Percentiles rank a stretch among this genome's conserved stretches.
Evolutionary conservation across 2,888 invertebrate species (phyloP).

Genomic region (Drosophila recens): DNA sequence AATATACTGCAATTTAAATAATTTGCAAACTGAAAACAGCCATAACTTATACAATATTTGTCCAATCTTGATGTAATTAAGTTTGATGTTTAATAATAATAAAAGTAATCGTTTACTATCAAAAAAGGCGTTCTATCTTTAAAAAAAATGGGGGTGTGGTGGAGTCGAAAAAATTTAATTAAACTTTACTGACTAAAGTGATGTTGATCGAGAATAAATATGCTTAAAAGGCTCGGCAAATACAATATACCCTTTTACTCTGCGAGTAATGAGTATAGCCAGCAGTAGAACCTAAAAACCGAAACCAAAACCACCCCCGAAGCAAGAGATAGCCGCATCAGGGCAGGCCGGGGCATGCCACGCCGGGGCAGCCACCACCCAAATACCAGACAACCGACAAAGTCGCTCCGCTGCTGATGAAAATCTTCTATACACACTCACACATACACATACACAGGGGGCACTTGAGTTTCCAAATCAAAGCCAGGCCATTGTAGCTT

Average conservation of each 20-base stretch:
- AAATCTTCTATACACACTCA: slow-evolving; percentile 69
- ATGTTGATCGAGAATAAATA: background rate
- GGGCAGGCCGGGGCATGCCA: slow-evolving; percentile 21
- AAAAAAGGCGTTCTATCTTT: background rate
- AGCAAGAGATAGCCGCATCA: slow-evolving; percentile 41
- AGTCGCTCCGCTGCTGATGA: slow-evolving; percentile 66
- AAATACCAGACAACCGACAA: slow-evolving; percentile 69
- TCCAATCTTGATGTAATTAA: background rate
- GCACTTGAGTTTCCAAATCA: slow-evolving; percentile 73
- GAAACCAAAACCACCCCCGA: slow-evolving; percentile 68
- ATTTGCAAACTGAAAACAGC: too few species aligned
- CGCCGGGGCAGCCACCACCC: slow-evolving; percentile 67
- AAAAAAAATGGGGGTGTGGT: background rate
- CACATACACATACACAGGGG: slow-evolving; percentile 24
- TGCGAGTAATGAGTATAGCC: slow-evolving; percentile 6
- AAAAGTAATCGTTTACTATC: background rate
- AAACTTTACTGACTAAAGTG: too few species aligned
- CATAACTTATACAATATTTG: background rate
- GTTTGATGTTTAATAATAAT: background rate
- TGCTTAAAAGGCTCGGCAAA: background rate
- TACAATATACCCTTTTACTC: background rate
- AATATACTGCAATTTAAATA: too few species aligned
- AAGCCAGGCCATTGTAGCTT: slow-evolving; percentile 65
- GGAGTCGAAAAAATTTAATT: too few species aligned
- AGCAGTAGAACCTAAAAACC: slow-evolving; percentile 6